A percentile compares a stretch with the other conserved stretches of the same genome.
These are phyloP conservation scores for Anthrax anthrax DNA, from an alignment of 2,888 invertebrate species.

Conservation along the genomic window DNA sequence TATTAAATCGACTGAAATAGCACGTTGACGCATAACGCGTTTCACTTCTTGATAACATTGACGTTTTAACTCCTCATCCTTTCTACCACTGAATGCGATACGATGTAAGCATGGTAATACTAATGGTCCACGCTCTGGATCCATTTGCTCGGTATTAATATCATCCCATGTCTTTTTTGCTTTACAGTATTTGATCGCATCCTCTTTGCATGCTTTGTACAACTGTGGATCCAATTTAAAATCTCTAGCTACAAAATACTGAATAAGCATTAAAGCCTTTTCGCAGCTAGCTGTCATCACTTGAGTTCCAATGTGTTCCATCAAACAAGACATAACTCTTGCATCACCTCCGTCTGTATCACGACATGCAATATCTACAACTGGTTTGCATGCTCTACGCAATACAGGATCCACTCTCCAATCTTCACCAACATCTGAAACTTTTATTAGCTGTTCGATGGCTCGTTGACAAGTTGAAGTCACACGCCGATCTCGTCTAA, in stretches of 20 bases:
- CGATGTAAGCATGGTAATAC: constrained; percentile 84
- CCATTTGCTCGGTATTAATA: constrained; percentile 41
- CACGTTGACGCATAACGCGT: constrained; percentile 84
- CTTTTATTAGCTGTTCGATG: constrained; percentile 64
- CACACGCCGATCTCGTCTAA: constrained; percentile 47
- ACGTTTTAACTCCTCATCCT: constrained; percentile 40
- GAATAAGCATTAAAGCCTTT: constrained; percentile 82
- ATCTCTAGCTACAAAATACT: constrained; percentile 92
- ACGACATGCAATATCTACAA: constrained; percentile 64
- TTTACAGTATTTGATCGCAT: constrained; percentile 70
- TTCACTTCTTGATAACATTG: constrained; percentile 62
- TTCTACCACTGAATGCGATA: constrained; percentile 40
- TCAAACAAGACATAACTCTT: constrained; percentile 80
- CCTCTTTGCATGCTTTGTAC: constrained; percentile 72
- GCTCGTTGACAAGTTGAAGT: constrained; percentile 59
- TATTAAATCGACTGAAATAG: constrained; percentile 80
- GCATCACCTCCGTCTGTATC: constrained; percentile 62
- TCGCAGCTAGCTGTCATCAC: constrained; percentile 80
- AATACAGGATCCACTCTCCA: constrained; percentile 90
- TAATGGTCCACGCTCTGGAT: constrained; percentile 66
- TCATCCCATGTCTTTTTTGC: constrained; percentile 65
- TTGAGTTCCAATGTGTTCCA: constrained; percentile 75
- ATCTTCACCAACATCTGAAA: constrained; percentile 87
- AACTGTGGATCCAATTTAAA: constrained; percentile 83
- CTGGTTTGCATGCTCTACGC: constrained; percentile 69